Evolutionary conservation across 2,797 vertebrate species (phyloP).

Genomic region (Chromobotia macracanthus): DNA sequence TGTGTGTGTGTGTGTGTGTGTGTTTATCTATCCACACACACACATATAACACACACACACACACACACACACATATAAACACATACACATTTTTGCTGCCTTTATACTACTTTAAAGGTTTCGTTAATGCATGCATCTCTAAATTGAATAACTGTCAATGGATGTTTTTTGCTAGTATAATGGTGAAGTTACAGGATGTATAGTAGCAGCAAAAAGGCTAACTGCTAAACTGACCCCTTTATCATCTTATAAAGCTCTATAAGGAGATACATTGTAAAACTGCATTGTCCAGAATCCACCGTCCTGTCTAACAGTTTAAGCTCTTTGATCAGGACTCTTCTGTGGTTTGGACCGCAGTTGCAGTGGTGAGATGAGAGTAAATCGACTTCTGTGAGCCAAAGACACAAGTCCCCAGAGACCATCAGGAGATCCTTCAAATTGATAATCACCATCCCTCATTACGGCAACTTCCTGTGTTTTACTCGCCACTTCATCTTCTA

Average conservation of each 20-base stretch:
- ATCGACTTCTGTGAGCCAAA: constrained; percentile 38
- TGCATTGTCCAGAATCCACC: background rate
- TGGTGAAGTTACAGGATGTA: background rate
- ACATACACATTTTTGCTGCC: too few relatives aligned
- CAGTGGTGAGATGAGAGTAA: constrained; percentile 29
- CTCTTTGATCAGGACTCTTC: constrained; percentile 24
- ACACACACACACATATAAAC: too few relatives aligned
- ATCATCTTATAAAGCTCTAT: background rate
- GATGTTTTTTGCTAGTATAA: background rate
- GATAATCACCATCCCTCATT: constrained; percentile 81
- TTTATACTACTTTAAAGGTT: too few relatives aligned
- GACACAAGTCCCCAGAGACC: constrained; percentile 73
- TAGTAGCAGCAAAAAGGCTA: background rate
- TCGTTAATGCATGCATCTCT: too few relatives aligned
- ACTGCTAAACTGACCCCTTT: background rate
- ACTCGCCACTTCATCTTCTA: constrained; percentile 80
- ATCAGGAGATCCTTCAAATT: constrained; percentile 76
- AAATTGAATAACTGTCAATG: too few relatives aligned
- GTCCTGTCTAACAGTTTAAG: background rate
- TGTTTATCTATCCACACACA: too few relatives aligned
- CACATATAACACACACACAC: too few relatives aligned
- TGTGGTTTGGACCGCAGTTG: background rate
- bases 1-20: too few relatives aligned
- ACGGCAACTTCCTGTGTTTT: constrained; percentile 73
- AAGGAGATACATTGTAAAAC: background rate